Evolutionary conservation across 2,113 vertebrate species (phyloP).

Genomic region (Meles meles): DNA sequence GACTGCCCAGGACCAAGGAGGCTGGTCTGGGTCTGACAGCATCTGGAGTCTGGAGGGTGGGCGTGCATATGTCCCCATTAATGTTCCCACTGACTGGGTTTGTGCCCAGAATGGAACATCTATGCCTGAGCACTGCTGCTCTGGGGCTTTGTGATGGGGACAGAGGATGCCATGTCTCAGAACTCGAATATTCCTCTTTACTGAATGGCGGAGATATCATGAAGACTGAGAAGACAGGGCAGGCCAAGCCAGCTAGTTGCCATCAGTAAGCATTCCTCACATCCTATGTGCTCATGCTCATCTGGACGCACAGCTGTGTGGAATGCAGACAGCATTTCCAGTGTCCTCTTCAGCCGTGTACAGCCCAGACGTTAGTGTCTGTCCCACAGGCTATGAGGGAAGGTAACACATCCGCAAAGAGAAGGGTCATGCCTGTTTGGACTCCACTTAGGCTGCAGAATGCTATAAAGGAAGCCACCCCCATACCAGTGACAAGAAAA

Average conservation of each 20-base stretch:
- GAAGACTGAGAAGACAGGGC: not conserved
- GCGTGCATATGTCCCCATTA: too few relatives aligned
- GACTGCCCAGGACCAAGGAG: not conserved
- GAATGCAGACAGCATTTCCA: not conserved
- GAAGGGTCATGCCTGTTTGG: not conserved
- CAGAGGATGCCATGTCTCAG: not conserved
- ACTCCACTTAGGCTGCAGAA: not conserved
- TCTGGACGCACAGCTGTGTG: not conserved
- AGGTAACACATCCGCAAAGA: not conserved
- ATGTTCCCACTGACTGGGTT: too few relatives aligned
- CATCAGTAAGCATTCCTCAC: not conserved
- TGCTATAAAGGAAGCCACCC: not conserved
- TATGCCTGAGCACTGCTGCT: not conserved
- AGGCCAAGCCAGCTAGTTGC: not conserved
- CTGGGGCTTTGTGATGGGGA: not conserved
- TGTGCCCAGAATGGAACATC: not conserved
- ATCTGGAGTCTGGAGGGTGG: not conserved
- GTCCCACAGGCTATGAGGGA: not conserved
- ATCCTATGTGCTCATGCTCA: too few relatives aligned
- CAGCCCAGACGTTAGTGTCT: accelerated
- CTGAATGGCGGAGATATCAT: too few relatives aligned
- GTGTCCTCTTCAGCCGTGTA: not conserved
- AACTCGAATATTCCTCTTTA: not conserved
- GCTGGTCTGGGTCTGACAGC: not conserved
- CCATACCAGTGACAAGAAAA: not conserved